phyloP scores from a whole-genome alignment of 2,113 vertebrate genomes.

The Herpetotheres cachinnans region DNA sequence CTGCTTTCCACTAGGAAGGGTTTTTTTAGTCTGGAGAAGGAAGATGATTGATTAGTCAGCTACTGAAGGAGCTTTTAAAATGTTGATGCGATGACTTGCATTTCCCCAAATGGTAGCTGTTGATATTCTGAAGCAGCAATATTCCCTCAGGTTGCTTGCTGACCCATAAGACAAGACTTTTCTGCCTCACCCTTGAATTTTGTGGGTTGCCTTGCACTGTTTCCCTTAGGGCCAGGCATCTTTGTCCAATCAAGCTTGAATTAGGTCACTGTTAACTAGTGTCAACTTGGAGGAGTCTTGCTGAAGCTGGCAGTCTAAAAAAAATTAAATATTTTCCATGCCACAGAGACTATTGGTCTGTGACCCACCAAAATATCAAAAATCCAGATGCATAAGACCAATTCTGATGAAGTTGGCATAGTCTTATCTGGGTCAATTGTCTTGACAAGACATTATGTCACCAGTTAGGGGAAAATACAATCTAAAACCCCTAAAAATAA shows the following conservation, averaged over 20 bases:
- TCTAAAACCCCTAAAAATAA: slow-evolving; percentile 60
- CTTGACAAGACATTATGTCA: slow-evolving; percentile 68
- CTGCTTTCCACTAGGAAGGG: neutral
- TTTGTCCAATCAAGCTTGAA: slow-evolving; percentile 23
- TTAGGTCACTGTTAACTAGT: slow-evolving; percentile 47
- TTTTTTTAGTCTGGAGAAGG: neutral
- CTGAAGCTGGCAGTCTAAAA: slow-evolving; percentile 58
- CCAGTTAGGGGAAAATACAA: slow-evolving; percentile 59
- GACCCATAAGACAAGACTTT: neutral
- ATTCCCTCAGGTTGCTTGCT: neutral
- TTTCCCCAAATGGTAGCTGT: neutral
- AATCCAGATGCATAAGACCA: slow-evolving; percentile 56
- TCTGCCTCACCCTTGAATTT: neutral
- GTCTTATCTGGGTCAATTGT: slow-evolving; percentile 67
- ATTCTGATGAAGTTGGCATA: slow-evolving; percentile 52
- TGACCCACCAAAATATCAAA: slow-evolving; percentile 69
- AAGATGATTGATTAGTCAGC: neutral
- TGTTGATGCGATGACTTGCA: neutral
- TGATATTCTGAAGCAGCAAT: neutral
- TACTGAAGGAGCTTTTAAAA: neutral
- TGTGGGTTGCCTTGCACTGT: neutral
- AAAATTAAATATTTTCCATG: slow-evolving; percentile 54
- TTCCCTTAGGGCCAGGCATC: slow-evolving; percentile 30
- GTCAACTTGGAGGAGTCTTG: slow-evolving; percentile 40
- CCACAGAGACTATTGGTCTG: slow-evolving; percentile 57